Base-by-base conservation (phyloP, 2,888 invertebrate species). In the Stenodema calcarata region DNA sequence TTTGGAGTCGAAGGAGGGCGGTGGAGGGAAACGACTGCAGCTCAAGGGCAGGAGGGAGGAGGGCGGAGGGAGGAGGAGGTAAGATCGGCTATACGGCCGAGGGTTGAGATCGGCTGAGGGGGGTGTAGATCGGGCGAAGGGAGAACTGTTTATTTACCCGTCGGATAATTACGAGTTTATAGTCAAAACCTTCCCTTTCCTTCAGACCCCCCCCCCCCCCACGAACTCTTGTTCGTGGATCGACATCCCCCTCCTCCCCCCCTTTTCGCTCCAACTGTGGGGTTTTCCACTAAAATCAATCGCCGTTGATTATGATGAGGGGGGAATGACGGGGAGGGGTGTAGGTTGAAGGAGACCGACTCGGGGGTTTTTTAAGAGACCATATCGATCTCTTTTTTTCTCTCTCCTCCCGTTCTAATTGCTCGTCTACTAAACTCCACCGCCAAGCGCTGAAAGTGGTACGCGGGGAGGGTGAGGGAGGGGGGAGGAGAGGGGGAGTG, bases 81-180 rank as follows among this genome's bases (percentile, higher is more conserved):
- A 4, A 35, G 35, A 35, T 35, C 35, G 35, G 35, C 35, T 35
- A 7, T 35, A 35, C n/a, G n/a, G n/a, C n/a, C n/a, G n/a, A n/a
- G 62, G 62, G 23, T 23, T 23, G 23, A 27, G 44, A 78, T 47
- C 78, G 44, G 18, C 28, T 16, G 30, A 2, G 12, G 28, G 70
- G 27, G 6, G 2, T n/a, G 70, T 35, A 78, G 44, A 78, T 27
- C 78, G 78, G 78, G 9, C 27, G 4, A 14, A 75, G 27, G n/a
- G 35, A 35, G 35, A 2, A 4, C 47, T 80, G 80, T 80, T 80
- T 80, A 80, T 80, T 80, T 80, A 80, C 80, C 30, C 50, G 47
- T 0, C 18, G 80, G 80, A 80, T 80, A 80, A 80, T 80, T 80
- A 80, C 80, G 80, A 80, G 50, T 50, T 80, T 80, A 80, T 50